These are phyloP conservation scores for Periparus ater DNA, from an alignment of 2,797 vertebrate genomes.

Conservation along the genomic window DNA sequence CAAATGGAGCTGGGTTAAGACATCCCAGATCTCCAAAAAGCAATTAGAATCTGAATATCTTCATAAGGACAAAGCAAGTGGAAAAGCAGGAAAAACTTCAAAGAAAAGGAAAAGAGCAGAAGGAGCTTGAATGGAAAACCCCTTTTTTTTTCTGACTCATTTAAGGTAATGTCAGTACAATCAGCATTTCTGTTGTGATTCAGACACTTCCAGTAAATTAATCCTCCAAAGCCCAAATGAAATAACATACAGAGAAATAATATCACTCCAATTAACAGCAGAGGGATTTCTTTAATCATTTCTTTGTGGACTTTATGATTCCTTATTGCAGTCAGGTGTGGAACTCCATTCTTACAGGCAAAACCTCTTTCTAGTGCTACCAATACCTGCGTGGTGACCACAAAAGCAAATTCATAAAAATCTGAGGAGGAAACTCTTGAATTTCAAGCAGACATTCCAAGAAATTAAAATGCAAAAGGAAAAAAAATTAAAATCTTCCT, in stretches of 20 bases:
- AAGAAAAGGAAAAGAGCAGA: not conserved
- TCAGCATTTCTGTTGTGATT: not conserved
- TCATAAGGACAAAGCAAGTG: not conserved
- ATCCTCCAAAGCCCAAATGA: not conserved
- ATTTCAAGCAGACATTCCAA: not conserved
- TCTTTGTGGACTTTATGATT: not conserved
- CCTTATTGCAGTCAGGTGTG: not conserved
- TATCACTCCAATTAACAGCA: not conserved
- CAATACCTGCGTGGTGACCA: not conserved
- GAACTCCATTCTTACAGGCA: not conserved
- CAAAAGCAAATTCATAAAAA: rapidly evolving
- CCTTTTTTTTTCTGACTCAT: not conserved
- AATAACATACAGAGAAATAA: not conserved
- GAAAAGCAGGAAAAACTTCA: not conserved
- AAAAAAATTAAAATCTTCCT: not conserved
- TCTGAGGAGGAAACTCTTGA: too few relatives aligned
- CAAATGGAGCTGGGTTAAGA: not conserved
- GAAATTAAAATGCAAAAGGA: not conserved
- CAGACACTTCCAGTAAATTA: not conserved
- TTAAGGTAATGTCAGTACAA: not conserved
- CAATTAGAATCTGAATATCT: not conserved
- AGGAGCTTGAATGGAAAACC: not conserved
- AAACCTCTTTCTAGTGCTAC: not conserved
- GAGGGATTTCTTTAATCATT: not conserved
- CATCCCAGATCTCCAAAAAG: not conserved